Percentiles rank a stretch among this genome's conserved stretches.
Conservation (phyloP, 2,888 invertebrate species). For the Venustoraphidia nigricollis region DNA sequence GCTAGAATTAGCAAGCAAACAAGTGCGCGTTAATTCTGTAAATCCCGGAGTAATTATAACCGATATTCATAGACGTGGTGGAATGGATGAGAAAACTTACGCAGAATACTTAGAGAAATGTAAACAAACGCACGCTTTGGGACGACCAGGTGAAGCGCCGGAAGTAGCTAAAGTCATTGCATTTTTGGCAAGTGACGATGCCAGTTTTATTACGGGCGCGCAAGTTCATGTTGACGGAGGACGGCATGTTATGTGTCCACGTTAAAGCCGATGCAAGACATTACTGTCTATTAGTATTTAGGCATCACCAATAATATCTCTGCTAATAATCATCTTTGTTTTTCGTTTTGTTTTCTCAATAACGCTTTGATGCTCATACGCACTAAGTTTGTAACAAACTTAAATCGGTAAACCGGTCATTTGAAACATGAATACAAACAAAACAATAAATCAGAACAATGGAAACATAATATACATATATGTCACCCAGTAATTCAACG, state of each 20-base stretch:
- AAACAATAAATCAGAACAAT: too few species aligned
- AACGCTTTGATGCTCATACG: neutral
- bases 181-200: slow-evolving; percentile 77
- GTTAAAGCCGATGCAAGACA: slow-evolving; percentile 33
- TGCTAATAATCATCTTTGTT: too few species aligned
- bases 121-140: slow-evolving; percentile 82
- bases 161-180: slow-evolving; percentile 85
- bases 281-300: neutral
- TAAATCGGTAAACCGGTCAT: too few species aligned
- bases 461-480: too few species aligned
- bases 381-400: too few species aligned
- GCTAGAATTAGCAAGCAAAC: slow-evolving; percentile 65
- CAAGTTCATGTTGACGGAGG: slow-evolving; percentile 89
- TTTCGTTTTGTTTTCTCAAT: neutral
- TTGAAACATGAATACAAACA: too few species aligned
- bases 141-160: slow-evolving; percentile 64
- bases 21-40: slow-evolving; percentile 79
- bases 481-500: too few species aligned
- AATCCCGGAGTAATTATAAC: slow-evolving; percentile 90
- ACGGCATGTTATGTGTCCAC: slow-evolving; percentile 83
- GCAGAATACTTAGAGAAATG: slow-evolving; percentile 67
- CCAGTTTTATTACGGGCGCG: slow-evolving; percentile 83
- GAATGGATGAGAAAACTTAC: slow-evolving; percentile 70
- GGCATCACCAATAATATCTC: too few species aligned
- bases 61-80: slow-evolving; percentile 73